Base-by-base conservation (phyloP, 1,140 invertebrate genomes). In the Lordiphosa stackelbergi region DNA sequence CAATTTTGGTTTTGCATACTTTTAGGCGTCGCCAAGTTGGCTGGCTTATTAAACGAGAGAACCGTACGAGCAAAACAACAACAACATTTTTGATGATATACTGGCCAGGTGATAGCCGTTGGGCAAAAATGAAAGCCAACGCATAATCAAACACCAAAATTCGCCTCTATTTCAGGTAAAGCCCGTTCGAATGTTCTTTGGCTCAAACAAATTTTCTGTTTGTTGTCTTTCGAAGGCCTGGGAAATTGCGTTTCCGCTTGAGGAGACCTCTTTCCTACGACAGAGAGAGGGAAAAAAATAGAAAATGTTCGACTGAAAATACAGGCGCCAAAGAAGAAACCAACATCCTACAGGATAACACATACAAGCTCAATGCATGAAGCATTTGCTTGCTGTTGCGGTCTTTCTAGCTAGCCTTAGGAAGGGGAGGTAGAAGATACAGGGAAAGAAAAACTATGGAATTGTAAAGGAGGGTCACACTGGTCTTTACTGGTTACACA, bases 181-280 rank as follows among this genome's bases (percentile, higher is more conserved):
- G 41, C 47, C 53, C 53, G 51, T 53, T 41, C 53, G 53, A 45
- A 34, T 56, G 53, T 63, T 65, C 75, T 66, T 69, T 81, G 75
- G 61, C 74, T 81, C 75, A 81, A 78, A 78, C 74, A 73, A 79
- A 81, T 81, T 78, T 74, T 73, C 16, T 70, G 74, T 81, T 78
- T 78, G 74, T 81, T 78, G 75, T 78, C 74, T 78, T 81, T 74
- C 65, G 60, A 31, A 56, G 56, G 74, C 75, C 78, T 79, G 70
- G 70, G 66, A 79, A 79, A 79, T 79, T 79, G 74, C 74, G 74
- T 79, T 79, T 79, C 74, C 75, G 74, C 66, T 74, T 38, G 56
- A 79, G 71, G 52, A 81, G 52, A 10, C 36, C 9, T 19, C 53
- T 53, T 41, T 41, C 53, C 36, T 22, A 31, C 31, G 38, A 11